These are phyloP conservation scores for Ophion ventricosus DNA, from an alignment of 2,888 invertebrate species.

Conservation along the genomic window DNA sequence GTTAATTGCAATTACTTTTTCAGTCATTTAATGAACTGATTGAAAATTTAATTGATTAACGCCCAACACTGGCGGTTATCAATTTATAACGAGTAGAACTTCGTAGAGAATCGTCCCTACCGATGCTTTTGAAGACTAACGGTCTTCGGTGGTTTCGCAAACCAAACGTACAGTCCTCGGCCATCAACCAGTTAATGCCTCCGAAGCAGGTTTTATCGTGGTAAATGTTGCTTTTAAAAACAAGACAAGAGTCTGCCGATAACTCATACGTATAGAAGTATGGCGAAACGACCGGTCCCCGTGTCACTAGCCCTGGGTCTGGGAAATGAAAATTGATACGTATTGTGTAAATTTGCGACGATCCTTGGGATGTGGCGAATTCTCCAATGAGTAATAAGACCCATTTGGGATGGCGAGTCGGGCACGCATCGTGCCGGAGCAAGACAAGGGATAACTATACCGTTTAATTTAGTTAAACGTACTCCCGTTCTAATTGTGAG, in stretches of 20 bases:
- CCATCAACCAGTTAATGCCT: background rate
- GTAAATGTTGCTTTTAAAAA: background rate
- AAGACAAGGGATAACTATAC: slow-evolving; percentile 48
- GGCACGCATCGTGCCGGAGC: slow-evolving; percentile 22
- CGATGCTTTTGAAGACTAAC: background rate
- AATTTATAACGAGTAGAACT: background rate
- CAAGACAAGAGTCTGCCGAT: background rate
- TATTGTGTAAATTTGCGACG: slow-evolving; percentile 44
- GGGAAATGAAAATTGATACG: slow-evolving; percentile 58
- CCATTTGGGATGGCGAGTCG: slow-evolving; percentile 38
- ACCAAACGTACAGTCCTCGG: background rate
- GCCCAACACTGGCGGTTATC: too few species aligned
- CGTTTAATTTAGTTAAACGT: slow-evolving; percentile 63
- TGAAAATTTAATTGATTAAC: too few species aligned
- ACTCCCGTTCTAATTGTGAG: slow-evolving; percentile 61
- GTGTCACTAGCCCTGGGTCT: background rate
- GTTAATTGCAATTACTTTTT: too few species aligned
- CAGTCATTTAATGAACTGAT: too few species aligned
- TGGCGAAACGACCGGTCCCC: background rate
- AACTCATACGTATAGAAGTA: background rate
- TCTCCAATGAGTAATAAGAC: slow-evolving; percentile 57
- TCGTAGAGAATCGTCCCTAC: background rate
- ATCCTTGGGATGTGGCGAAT: slow-evolving; percentile 43
- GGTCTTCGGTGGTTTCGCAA: background rate
- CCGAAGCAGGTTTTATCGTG: background rate